Conservation (phyloP, 2,797 vertebrate genomes). For the Amblyopsis hoosieri region DNA sequence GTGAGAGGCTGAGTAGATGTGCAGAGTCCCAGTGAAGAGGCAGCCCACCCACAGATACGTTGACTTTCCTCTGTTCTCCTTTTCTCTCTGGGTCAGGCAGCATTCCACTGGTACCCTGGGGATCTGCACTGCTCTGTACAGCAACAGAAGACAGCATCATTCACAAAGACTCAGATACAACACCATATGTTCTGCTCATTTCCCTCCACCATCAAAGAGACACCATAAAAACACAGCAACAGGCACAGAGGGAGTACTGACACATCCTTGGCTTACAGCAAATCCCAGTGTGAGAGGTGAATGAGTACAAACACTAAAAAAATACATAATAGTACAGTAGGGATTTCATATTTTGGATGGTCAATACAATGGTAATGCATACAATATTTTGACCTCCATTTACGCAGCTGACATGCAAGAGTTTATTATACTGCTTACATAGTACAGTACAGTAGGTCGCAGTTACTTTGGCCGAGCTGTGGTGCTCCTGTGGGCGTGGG, state of each 20-base stretch:
- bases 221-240: slow-evolving; percentile 46
- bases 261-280: slow-evolving; percentile 56
- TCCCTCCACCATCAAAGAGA: slow-evolving; percentile 58
- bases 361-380: slow-evolving; percentile 18
- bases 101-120: slow-evolving; percentile 69
- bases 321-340: slow-evolving; percentile 24
- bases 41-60: slow-evolving; percentile 71
- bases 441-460: no score
- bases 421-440: no score
- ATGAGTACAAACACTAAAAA: slow-evolving; percentile 45
- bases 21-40: slow-evolving; percentile 57
- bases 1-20: slow-evolving; percentile 70
- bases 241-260: slow-evolving; percentile 58
- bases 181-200: slow-evolving; percentile 67
- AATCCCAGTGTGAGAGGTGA: slow-evolving; percentile 51
- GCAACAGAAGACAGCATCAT: slow-evolving; percentile 66
- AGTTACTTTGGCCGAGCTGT: no score
- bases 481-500: no score
- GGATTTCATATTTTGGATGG: slow-evolving; percentile 9
- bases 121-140: slow-evolving; percentile 52
- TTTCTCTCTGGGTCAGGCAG: slow-evolving; percentile 66
- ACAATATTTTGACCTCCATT: no score
- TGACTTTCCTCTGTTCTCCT: slow-evolving; percentile 40
- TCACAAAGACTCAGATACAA: slow-evolving; percentile 62
- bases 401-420: no score